A percentile compares a stretch with the other conserved stretches of the same genome.
phyloP scores from a whole-genome alignment of 2,113 vertebrate species.

The Brachyistius frenatus region DNA sequence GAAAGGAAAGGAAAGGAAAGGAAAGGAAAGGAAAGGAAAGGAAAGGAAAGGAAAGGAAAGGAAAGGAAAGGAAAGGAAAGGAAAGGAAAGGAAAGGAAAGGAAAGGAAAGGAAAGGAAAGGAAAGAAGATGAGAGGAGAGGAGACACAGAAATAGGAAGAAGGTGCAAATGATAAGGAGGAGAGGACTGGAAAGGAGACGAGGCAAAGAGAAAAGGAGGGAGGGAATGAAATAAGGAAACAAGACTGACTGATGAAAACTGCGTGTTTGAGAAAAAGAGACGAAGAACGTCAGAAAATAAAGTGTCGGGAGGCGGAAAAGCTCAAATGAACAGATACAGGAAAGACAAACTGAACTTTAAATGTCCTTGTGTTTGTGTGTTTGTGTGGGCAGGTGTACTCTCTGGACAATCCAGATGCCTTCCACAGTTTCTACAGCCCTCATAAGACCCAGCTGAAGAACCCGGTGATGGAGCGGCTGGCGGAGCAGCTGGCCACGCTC shows the following conservation, averaged over 20 bases:
- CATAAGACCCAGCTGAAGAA: slow-evolving; percentile 98
- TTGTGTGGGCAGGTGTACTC: slow-evolving; percentile 90
- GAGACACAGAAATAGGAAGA: background rate
- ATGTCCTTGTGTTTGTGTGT: background rate
- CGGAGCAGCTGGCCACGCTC: slow-evolving; percentile 95
- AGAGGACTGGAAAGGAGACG: no score
- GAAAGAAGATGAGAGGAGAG: background rate
- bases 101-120: background rate
- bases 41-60: background rate
- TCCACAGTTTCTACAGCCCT: slow-evolving; percentile 98
- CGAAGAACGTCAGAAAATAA: no score
- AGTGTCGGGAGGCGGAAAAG: no score
- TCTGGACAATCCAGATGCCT: slow-evolving; percentile 93
- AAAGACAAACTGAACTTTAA: no score
- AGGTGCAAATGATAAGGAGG: background rate
- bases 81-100: background rate
- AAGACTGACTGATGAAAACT: no score
- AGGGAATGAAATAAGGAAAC: no score
- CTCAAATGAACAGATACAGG: no score
- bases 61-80: background rate
- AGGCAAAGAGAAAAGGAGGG: no score
- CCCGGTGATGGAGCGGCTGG: slow-evolving; percentile 94
- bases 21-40: background rate
- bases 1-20: background rate
- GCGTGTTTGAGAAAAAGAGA: no score